Evolutionary conservation across 2,113 vertebrate genomes (phyloP).

Genomic region (Bothrops jararaca): DNA sequence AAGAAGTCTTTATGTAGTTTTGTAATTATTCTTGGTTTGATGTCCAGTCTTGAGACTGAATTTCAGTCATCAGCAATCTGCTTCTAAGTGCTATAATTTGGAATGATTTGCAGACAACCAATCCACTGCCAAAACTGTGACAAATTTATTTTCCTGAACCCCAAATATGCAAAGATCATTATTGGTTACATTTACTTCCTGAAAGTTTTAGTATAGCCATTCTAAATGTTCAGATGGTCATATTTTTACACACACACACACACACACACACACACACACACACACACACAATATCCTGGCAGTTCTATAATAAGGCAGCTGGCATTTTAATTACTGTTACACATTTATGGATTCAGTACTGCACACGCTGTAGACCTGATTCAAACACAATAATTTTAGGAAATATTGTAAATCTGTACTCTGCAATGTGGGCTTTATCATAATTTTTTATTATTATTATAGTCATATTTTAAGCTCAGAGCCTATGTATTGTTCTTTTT

Average conservation of each 20-base stretch:
- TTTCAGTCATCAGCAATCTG: slow-evolving; percentile 3
- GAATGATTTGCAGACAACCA: slow-evolving; percentile 18
- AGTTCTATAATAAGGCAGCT: slow-evolving; percentile 49
- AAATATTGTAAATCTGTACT: slow-evolving; percentile 25
- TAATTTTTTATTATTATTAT: slow-evolving; percentile 52
- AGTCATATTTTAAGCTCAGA: slow-evolving; percentile 57
- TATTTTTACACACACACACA: background rate
- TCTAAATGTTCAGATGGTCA: slow-evolving; percentile 32
- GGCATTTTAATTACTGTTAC: slow-evolving; percentile 44
- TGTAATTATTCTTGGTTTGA: slow-evolving; percentile 26
- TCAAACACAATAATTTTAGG: slow-evolving; percentile 53
- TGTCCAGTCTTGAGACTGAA: background rate
- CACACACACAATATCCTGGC: background rate
- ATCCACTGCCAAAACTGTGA: background rate
- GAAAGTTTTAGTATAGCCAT: slow-evolving; percentile 32
- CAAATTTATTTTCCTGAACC: slow-evolving; percentile 15
- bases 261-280: background rate
- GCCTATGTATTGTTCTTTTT: slow-evolving; percentile 33
- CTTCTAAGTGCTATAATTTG: slow-evolving; percentile 30
- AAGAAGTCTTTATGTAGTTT: slow-evolving; percentile 16
- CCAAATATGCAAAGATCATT: slow-evolving; percentile 29
- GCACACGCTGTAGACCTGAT: slow-evolving; percentile 35
- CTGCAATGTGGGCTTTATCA: slow-evolving; percentile 32
- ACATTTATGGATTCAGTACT: slow-evolving; percentile 41
- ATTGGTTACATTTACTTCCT: slow-evolving; percentile 15